Conservation (phyloP, 2,113 vertebrate genomes). For the Neolamprologus falcicula region DNA sequence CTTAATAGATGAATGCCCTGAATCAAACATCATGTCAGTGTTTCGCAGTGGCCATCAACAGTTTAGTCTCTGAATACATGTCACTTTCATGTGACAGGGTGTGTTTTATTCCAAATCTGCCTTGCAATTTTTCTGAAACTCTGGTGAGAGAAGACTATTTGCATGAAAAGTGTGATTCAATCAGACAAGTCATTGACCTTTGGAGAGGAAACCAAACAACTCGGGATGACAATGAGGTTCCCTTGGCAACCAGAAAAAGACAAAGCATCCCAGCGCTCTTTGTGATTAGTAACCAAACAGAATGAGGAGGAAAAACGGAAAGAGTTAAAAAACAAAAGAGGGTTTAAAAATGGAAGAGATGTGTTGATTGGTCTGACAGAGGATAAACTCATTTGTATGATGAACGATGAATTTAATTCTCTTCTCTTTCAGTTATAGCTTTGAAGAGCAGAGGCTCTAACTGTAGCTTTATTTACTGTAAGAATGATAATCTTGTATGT, state of each 20-base stretch:
- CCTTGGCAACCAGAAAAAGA: slow-evolving; percentile 28
- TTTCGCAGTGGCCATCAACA: not conserved
- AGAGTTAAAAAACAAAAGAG: not conserved
- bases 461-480: not conserved
- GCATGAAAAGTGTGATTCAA: slow-evolving; percentile 33
- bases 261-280: not conserved
- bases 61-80: not conserved
- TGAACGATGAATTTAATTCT: not conserved
- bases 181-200: slow-evolving; percentile 49
- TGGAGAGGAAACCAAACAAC: slow-evolving; percentile 34
- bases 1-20: not conserved
- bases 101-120: not conserved
- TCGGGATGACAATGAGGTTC: slow-evolving; percentile 19
- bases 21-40: not conserved
- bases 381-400: not conserved
- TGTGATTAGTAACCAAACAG: slow-evolving; percentile 24
- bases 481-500: not conserved
- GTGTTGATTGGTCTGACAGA: not conserved
- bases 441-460: not conserved
- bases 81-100: not conserved
- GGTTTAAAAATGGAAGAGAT: not conserved
- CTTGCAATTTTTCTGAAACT: not conserved
- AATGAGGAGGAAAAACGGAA: not conserved
- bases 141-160: not conserved
- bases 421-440: not conserved